Evolutionary conservation across 1,140 invertebrate genomes (phyloP).

Genomic region (Popillia japonica): DNA sequence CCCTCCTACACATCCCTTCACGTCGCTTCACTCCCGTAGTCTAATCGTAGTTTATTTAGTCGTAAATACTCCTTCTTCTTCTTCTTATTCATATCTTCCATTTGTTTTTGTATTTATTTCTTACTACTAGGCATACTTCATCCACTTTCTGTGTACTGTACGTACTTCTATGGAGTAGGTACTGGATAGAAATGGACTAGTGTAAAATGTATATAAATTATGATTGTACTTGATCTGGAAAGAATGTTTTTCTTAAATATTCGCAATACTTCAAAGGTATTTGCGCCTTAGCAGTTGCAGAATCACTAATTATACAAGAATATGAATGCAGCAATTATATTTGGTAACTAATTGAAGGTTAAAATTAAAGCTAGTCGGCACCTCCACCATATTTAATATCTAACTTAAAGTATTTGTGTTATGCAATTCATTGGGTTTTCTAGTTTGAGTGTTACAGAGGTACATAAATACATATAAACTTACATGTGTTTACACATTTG

Average conservation of each 20-base stretch:
- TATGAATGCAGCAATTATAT: too few relatives aligned
- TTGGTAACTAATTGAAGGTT: too few relatives aligned
- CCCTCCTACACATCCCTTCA: constrained; percentile 45
- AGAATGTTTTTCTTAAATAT: background rate
- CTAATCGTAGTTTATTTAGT: constrained; percentile 17
- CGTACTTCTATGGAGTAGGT: background rate
- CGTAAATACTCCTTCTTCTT: constrained; percentile 3
- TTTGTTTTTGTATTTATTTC: background rate
- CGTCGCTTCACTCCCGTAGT: constrained; percentile 43
- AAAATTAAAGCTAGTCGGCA: too few relatives aligned
- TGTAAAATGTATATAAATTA: background rate
- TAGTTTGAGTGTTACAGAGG: too few relatives aligned
- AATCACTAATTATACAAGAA: too few relatives aligned
- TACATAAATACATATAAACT: too few relatives aligned
- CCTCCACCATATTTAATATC: too few relatives aligned
- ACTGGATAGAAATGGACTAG: background rate
- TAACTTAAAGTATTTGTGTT: too few relatives aligned
- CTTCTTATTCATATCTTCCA: background rate
- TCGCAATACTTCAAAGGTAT: too few relatives aligned
- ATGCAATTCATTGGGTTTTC: too few relatives aligned
- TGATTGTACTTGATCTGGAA: background rate
- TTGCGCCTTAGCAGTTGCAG: too few relatives aligned
- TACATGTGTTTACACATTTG: too few relatives aligned
- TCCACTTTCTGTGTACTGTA: constrained; percentile 1
- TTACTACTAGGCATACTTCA: background rate